Conservation (phyloP, 2,888 invertebrate genomes). For the Lasioglossum oenotherae region DNA sequence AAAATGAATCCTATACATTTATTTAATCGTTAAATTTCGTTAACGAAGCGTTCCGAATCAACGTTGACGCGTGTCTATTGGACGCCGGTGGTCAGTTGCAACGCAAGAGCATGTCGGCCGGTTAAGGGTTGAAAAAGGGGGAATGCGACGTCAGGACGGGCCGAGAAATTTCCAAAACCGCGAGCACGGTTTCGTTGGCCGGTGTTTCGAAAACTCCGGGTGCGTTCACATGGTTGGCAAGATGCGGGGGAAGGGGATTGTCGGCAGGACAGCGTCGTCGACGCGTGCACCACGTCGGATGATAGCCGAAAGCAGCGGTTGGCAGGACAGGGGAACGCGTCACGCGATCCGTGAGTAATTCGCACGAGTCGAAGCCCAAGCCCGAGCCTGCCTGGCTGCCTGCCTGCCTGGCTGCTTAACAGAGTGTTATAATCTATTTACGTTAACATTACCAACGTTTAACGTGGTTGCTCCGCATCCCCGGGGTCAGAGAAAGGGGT, state of each 20-base stretch:
- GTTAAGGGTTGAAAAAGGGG: background rate
- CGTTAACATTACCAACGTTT: constrained; percentile 85
- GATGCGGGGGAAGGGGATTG: constrained; percentile 29
- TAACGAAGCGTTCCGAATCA: background rate
- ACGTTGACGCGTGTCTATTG: background rate
- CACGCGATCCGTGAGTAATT: constrained; percentile 84
- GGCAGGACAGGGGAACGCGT: constrained; percentile 84
- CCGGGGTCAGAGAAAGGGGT: constrained; percentile 79
- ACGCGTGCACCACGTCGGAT: constrained; percentile 79
- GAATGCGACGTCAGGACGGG: background rate
- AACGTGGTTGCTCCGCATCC: constrained; percentile 82
- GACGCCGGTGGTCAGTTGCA: background rate
- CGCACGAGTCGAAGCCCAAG: constrained; percentile 80
- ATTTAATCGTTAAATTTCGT: background rate
- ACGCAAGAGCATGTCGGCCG: background rate
- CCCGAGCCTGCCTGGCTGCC: constrained; percentile 72
- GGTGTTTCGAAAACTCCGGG: constrained; percentile 67
- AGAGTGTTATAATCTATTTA: constrained; percentile 85
- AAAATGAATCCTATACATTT: background rate
- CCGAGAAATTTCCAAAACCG: constrained; percentile 18
- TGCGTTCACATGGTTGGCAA: constrained; percentile 55
- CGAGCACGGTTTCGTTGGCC: constrained; percentile 57
- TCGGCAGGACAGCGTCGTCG: constrained; percentile 73
- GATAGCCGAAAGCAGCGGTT: constrained; percentile 82
- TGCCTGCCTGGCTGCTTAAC: constrained; percentile 81